These are phyloP conservation scores for Limnephilus marmoratus DNA, from an alignment of 2,888 invertebrate species.

Conservation along the genomic window DNA sequence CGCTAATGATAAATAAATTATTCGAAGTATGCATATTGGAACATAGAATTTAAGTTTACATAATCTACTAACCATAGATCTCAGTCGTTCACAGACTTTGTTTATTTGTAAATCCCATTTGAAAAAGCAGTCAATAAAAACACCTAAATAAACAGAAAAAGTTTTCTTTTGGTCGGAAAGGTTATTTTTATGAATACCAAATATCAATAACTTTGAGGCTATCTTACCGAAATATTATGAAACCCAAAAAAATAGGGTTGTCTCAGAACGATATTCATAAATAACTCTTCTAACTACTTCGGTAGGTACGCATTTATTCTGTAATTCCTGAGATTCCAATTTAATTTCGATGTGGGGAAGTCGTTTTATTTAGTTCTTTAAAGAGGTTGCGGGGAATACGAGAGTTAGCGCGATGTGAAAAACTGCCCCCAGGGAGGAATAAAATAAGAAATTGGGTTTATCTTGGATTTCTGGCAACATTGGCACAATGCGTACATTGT, in stretches of 20 bases:
- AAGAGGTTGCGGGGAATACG: constrained; percentile 30
- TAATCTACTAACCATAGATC: too few relatives aligned
- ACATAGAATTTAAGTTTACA: too few relatives aligned
- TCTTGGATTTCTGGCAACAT: constrained; percentile 55
- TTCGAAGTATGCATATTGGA: too few relatives aligned
- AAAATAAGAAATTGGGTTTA: constrained; percentile 64
- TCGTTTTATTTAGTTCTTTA: constrained; percentile 51
- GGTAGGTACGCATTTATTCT: constrained; percentile 28
- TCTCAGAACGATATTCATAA: neutral
- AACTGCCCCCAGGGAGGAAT: constrained; percentile 59
- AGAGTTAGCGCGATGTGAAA: constrained; percentile 56
- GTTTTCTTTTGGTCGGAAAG: neutral
- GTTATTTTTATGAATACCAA: neutral
- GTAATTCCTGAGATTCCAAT: constrained; percentile 47
- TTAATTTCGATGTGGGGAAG: constrained; percentile 50
- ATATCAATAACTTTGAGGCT: neutral
- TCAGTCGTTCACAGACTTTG: too few relatives aligned
- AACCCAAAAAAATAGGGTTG: constrained; percentile 12
- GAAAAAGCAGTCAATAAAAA: too few relatives aligned
- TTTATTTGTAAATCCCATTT: too few relatives aligned
- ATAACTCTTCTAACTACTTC: constrained; percentile 10
- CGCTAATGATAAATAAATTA: too few relatives aligned
- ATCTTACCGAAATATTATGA: neutral
- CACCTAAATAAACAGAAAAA: neutral
- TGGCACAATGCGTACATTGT: constrained; percentile 60